Base-by-base conservation (phyloP, 2,888 invertebrate species). In the Drosophila subsilvestris region DNA sequence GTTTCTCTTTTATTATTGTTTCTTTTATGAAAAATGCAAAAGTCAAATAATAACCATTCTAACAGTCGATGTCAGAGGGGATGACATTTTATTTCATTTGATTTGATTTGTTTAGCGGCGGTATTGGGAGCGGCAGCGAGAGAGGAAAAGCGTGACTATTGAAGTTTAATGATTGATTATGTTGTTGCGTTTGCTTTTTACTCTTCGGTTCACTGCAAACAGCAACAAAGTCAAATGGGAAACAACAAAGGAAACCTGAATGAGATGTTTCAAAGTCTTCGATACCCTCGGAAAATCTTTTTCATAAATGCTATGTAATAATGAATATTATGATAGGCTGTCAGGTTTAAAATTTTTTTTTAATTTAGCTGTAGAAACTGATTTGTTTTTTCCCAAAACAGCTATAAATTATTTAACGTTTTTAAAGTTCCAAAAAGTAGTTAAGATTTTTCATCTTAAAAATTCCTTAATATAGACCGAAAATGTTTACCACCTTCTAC, bases 151-250 rank as follows among this genome's bases (percentile, higher is more conserved):
- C 55, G 44, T 66, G 68, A 54, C 76, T 67, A 79, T 76, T 70
- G 75, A 72, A 67, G 66, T 74, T 75, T 63, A 86, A 86, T 86
- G 80, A 82, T 86, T 82, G 80, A 82, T 86, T 86, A 68, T 79
- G 54, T 58, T 47, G 20, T 54, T 43, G 56, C 25, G 25, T 47
- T 47, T 47, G 27, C 44, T 45, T 18, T 12, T 17, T 17, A 37
- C 37, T 29, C 45, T 17, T 14, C 37, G 51, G 71, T 71, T 51
- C 51, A 59, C 50, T 48, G 50, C 45, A 69, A 67, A 67, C 44
- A 58, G 69, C 48, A 50, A 20, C 9, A 37, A 50, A 49, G 50
- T 57, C 37, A 56, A 56, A 37, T 43, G 32, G 32, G 44, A 37
- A 29, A 17, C 14, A 27, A 7, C 50, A 53, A 2, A 53, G 32